Evolutionary conservation across 1,140 invertebrate species (phyloP).

Genomic region (Pararge aegeria): DNA sequence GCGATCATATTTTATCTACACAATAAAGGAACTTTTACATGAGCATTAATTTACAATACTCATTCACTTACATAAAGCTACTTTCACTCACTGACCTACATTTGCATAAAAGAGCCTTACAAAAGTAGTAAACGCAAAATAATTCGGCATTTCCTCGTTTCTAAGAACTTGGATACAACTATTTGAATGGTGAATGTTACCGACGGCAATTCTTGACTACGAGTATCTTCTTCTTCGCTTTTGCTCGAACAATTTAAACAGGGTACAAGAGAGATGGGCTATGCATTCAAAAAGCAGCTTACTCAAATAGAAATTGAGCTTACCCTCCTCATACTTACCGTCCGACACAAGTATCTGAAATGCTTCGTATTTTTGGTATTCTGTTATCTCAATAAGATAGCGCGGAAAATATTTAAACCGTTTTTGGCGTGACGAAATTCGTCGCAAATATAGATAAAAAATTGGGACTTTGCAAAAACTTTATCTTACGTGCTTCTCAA

Average conservation of each 20-base stretch:
- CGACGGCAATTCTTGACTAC: constrained; percentile 35
- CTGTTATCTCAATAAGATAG: constrained; percentile 8
- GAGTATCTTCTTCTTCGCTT: constrained; percentile 29
- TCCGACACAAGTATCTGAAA: constrained; percentile 29
- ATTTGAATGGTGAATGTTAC: constrained; percentile 44
- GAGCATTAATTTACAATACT: too few species aligned
- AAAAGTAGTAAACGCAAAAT: constrained; percentile 27
- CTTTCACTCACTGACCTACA: too few species aligned
- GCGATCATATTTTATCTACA: too few species aligned
- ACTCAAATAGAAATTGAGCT: constrained; percentile 40
- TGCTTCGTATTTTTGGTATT: constrained; percentile 13
- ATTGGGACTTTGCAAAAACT: too few species aligned
- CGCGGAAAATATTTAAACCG: too few species aligned
- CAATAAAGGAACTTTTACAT: too few species aligned
- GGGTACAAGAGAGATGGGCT: constrained; percentile 15
- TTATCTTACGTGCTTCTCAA: too few species aligned
- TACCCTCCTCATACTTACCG: constrained; percentile 49
- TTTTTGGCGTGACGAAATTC: too few species aligned
- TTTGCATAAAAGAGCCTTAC: background rate
- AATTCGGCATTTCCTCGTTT: constrained; percentile 37
- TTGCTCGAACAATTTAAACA: background rate
- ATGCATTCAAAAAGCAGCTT: constrained; percentile 31
- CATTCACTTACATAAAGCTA: too few species aligned
- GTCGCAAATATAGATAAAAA: too few species aligned
- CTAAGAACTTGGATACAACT: constrained; percentile 37